A percentile compares a stretch with the other conserved stretches of the same genome.
phyloP scores from a whole-genome alignment of 2,888 invertebrate species.

The Torymus aiolomorphi region DNA sequence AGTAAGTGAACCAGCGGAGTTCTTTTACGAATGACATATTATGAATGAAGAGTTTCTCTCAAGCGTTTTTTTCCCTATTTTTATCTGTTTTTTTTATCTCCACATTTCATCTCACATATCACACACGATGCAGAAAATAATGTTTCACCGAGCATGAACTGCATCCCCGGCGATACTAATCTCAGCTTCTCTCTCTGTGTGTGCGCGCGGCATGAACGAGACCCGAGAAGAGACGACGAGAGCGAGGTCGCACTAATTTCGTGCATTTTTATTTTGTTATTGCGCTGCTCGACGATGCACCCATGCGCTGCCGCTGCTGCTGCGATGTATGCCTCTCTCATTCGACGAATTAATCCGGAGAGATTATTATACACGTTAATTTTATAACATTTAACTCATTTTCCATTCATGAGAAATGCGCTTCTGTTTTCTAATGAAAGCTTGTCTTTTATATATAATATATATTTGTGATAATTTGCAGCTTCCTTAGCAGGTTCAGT shows the following conservation, averaged over 20 bases:
- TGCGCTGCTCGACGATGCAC: slow-evolving; percentile 11
- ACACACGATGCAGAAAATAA: slow-evolving; percentile 59
- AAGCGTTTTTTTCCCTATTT: slow-evolving; percentile 59
- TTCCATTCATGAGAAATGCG: slow-evolving; percentile 23
- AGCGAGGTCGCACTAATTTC: slow-evolving; percentile 28
- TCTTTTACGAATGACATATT: slow-evolving; percentile 64
- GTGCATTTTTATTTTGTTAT: slow-evolving; percentile 30
- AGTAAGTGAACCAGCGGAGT: slow-evolving; percentile 72
- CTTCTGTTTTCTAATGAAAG: slow-evolving; percentile 27
- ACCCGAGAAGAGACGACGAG: slow-evolving; percentile 1
- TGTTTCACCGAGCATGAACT: slow-evolving; percentile 55
- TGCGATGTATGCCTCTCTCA: background rate
- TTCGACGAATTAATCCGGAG: slow-evolving; percentile 31
- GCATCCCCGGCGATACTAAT: slow-evolving; percentile 54
- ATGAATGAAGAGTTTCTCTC: slow-evolving; percentile 65
- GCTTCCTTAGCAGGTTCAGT: background rate
- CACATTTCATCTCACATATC: slow-evolving; percentile 43
- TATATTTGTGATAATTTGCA: slow-evolving; percentile 13
- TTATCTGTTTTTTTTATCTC: slow-evolving; percentile 54
- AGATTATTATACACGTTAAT: slow-evolving; percentile 20
- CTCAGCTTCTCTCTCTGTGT: slow-evolving; percentile 40
- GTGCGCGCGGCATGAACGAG: slow-evolving; percentile 45
- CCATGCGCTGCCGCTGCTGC: slow-evolving; percentile 8
- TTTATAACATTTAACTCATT: slow-evolving; percentile 45
- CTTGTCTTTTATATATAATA: slow-evolving; percentile 13